phyloP scores from a whole-genome alignment of 2,797 vertebrate species.

The Ambastaia sidthimunki region DNA sequence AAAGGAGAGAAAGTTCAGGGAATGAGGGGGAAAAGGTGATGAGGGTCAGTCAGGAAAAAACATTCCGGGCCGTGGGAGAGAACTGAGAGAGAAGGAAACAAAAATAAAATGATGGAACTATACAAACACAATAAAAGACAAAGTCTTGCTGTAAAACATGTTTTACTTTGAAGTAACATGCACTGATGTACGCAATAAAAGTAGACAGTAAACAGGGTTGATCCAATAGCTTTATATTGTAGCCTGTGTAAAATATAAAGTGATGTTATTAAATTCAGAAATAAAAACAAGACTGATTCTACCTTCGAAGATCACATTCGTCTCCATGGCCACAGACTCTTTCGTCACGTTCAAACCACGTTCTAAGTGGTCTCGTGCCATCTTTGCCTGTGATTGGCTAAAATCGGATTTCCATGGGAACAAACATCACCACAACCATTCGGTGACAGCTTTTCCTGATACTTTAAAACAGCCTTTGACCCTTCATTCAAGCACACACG shows the following conservation, averaged over 20 bases:
- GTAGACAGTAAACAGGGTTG: no score
- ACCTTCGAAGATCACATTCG: background rate
- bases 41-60: conserved; percentile 38
- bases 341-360: conserved; percentile 2
- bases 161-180: no score
- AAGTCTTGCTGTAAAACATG: no score
- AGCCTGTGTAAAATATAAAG: background rate
- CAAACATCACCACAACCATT: background rate
- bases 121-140: background rate
- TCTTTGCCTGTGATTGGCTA: conserved; percentile 22
- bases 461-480: conserved; percentile 27
- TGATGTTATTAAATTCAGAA: conserved; percentile 1
- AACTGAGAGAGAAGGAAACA: background rate
- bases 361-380: conserved; percentile 9
- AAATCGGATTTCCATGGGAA: conserved; percentile 39
- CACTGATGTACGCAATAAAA: background rate
- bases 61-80: conserved; percentile 23
- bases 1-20: background rate
- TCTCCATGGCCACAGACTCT: background rate
- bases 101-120: no score
- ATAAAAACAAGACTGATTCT: conserved; percentile 21
- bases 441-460: conserved; percentile 8
- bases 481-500: conserved; percentile 5
- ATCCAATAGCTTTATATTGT: background rate
- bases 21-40: conserved; percentile 16